These are phyloP conservation scores for Caenorhabditis macrosperma DNA, from an alignment of 2,888 invertebrate species.

Conservation along the genomic window DNA sequence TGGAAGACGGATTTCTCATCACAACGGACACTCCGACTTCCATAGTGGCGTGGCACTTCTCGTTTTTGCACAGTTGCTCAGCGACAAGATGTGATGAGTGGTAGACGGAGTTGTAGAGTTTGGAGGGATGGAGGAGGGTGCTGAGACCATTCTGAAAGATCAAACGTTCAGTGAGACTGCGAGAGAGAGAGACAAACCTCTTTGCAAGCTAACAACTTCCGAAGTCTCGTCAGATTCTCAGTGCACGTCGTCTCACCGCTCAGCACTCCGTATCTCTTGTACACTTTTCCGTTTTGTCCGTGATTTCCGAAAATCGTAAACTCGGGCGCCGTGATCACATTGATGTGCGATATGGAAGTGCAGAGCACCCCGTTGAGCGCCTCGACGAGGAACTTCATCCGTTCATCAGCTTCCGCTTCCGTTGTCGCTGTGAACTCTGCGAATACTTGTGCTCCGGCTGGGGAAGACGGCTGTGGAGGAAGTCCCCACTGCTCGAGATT, in stretches of 20 bases:
- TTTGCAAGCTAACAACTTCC: conserved; percentile 95
- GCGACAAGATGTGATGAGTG: conserved; percentile 58
- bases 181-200: conserved; percentile 77
- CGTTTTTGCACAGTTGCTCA: conserved; percentile 14
- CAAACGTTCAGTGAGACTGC: conserved; percentile 65
- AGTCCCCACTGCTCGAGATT: conserved; percentile 88
- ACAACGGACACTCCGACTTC: conserved; percentile 48
- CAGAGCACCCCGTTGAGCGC: conserved; percentile 95
- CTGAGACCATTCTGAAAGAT: conserved; percentile 89
- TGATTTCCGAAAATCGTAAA: conserved; percentile 27
- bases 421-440: conserved; percentile 87
- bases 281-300: neutral
- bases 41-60: conserved; percentile 26
- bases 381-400: conserved; percentile 91
- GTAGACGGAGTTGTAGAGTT: conserved; percentile 79
- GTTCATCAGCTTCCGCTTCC: conserved; percentile 84
- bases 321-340: conserved; percentile 38
- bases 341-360: conserved; percentile 91
- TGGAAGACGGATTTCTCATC: conserved; percentile 30
- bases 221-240: conserved; percentile 98
- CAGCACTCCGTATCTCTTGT: conserved; percentile 87
- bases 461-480: conserved; percentile 88
- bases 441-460: conserved; percentile 94
- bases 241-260: conserved; percentile 98
- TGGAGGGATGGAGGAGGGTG: conserved; percentile 90